phyloP scores from a whole-genome alignment of 2,888 invertebrate genomes.

The Smittia sp. region DNA sequence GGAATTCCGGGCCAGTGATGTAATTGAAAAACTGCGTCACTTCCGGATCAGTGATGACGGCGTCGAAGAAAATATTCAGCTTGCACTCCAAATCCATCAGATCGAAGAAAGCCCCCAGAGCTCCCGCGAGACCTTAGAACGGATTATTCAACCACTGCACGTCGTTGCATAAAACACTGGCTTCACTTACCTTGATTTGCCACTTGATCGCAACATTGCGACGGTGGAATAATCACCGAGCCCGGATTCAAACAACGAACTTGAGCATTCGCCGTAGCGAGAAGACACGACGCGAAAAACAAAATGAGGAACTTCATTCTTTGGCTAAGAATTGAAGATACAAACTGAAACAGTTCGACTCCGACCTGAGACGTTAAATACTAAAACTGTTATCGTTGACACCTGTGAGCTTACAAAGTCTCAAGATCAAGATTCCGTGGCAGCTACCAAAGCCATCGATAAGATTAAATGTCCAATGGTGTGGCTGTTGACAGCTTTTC shows the following conservation, averaged over 20 bases:
- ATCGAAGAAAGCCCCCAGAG: conserved; percentile 37
- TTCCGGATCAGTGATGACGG: conserved; percentile 42
- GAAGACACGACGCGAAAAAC: not conserved
- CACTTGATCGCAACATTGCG: not conserved
- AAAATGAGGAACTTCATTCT: conserved; percentile 14
- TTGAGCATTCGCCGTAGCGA: not conserved
- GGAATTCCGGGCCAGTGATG: conserved; percentile 41
- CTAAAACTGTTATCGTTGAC: not conserved
- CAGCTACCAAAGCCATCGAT: too few species aligned
- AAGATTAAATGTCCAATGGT: too few species aligned
- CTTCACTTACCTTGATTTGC: too few species aligned
- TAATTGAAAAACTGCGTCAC: conserved; percentile 42
- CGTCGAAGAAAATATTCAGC: conserved; percentile 40
- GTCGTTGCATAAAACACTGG: too few species aligned
- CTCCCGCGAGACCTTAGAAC: conserved; percentile 41
- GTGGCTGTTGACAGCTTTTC: too few species aligned
- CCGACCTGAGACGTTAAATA: not conserved
- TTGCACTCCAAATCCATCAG: conserved; percentile 42
- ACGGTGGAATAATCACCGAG: not conserved
- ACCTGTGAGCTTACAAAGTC: too few species aligned
- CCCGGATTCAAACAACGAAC: conserved; percentile 2
- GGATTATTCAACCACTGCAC: too few species aligned
- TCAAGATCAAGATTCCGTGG: too few species aligned
- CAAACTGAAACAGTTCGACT: not conserved
- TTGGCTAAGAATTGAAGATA: too few species aligned